Base-by-base conservation (phyloP, 2,797 vertebrate genomes). In the Darevskia mixta region DNA sequence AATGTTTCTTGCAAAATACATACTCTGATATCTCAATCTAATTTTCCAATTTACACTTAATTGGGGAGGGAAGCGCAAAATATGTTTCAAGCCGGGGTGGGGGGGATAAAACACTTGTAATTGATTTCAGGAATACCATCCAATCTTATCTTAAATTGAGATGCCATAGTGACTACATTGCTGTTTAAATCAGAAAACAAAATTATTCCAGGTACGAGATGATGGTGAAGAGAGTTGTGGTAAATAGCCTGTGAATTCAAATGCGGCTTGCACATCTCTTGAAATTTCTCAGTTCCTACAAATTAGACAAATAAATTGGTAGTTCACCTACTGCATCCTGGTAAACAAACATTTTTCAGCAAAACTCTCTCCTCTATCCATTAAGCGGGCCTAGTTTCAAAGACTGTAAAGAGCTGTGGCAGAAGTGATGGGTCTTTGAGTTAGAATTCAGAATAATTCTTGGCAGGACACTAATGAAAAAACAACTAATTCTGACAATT, bases 91-190 rank as follows among this genome's bases (percentile, higher is more conserved):
- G 79, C 13, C 3, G 79, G 85, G 90, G 45, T 11, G 64, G 35
- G 90, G 81, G 82, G 90, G 94, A 90, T 87, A 80, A 88, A 88
- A 89, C 71, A 85, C 83, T 93, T 86, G 90, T 92, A 94, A 93
- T 95, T 93, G 92, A 85, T 89, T 94, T 90, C n/a, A 91, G 93
- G 93, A 95, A 88, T 82, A 95, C 79, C n/a, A 71, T 82, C 82
- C 86, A 94, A 87, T 93, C 78, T 93, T 91, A 85, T 76, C 75
- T 91, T 91, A 93, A 95, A 93, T 93, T 95, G 95, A 95, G 95
- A 93, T 92, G 93, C 94, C 95, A 95, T 86, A 88, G 88, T 71
- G 81, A 85, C 5, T 82, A 85, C 72, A 83, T 66, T 94, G 78
- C 13, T 43, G 84, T 90, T 95, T 92, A 92, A 96, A 95, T 95